A percentile compares a stretch with the other conserved stretches of the same genome.
Conservation (phyloP, 2,888 invertebrate species). For the Cynaeus angustus region DNA sequence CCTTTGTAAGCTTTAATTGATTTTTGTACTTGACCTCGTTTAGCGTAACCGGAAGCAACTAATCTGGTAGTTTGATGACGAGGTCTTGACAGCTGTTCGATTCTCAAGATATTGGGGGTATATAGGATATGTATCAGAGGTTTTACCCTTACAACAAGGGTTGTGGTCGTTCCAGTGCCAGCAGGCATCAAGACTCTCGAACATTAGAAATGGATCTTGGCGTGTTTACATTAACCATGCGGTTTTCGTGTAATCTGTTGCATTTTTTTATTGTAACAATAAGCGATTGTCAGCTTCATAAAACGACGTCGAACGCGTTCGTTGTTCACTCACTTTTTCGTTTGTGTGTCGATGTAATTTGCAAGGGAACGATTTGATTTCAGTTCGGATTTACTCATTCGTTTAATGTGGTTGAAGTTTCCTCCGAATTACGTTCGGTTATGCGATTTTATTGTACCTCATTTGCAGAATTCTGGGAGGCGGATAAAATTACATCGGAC, state of each 20-base stretch:
- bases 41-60: slow-evolving; percentile 24
- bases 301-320: no score
- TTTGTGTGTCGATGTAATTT: no score
- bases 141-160: slow-evolving; percentile 7
- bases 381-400: no score
- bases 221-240: neutral
- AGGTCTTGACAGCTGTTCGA: slow-evolving; percentile 35
- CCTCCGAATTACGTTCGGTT: no score
- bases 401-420: no score
- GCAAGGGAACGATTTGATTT: neutral
- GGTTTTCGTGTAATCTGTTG: no score
- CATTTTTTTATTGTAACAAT: no score
- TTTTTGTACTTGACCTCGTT: slow-evolving; percentile 25
- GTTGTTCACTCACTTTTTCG: neutral
- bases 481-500: slow-evolving; percentile 14
- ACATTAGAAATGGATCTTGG: neutral
- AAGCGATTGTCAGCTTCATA: no score
- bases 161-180: slow-evolving; percentile 9
- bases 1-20: slow-evolving; percentile 28
- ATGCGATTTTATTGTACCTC: slow-evolving; percentile 5
- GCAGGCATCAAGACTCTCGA: slow-evolving; percentile 1
- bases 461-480: slow-evolving; percentile 6
- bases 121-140: neutral
- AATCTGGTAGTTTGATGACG: slow-evolving; percentile 34
- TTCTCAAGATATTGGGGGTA: slow-evolving; percentile 26